Evolutionary conservation across 2,113 vertebrate species (phyloP).

Genomic region (Myiagra hebetior): DNA sequence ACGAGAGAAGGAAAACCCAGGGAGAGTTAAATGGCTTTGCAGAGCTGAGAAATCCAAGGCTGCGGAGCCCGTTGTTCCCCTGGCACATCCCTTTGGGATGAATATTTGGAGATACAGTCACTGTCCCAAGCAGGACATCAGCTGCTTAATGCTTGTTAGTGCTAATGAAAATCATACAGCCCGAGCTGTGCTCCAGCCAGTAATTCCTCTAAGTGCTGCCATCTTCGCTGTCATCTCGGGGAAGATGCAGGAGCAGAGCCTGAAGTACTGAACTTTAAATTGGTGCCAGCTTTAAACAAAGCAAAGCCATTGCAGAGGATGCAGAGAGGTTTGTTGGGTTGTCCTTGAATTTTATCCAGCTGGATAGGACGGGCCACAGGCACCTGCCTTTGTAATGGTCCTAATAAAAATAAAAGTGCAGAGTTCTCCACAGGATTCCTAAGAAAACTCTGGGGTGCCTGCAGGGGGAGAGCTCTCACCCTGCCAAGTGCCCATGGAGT

Average conservation of each 20-base stretch:
- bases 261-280: neutral
- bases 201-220: neutral
- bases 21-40: neutral
- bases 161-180: slow-evolving; percentile 50
- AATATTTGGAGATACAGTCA: neutral
- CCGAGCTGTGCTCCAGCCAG: neutral
- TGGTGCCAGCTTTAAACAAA: neutral
- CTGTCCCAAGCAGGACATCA: slow-evolving; percentile 2
- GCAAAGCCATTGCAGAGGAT: neutral
- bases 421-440: neutral
- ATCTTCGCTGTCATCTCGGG: neutral
- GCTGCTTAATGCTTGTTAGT: neutral
- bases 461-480: neutral
- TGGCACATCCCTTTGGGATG: neutral
- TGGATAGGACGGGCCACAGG: neutral
- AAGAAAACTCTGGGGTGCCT: neutral
- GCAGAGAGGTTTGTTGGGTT: neutral
- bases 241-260: neutral
- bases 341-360: neutral
- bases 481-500: rapidly evolving
- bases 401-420: neutral
- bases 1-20: neutral
- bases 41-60: neutral
- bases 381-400: neutral
- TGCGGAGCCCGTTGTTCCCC: neutral